These are phyloP conservation scores for Siniperca scherzeri DNA, from an alignment of 2,797 vertebrate genomes.

Conservation along the genomic window DNA sequence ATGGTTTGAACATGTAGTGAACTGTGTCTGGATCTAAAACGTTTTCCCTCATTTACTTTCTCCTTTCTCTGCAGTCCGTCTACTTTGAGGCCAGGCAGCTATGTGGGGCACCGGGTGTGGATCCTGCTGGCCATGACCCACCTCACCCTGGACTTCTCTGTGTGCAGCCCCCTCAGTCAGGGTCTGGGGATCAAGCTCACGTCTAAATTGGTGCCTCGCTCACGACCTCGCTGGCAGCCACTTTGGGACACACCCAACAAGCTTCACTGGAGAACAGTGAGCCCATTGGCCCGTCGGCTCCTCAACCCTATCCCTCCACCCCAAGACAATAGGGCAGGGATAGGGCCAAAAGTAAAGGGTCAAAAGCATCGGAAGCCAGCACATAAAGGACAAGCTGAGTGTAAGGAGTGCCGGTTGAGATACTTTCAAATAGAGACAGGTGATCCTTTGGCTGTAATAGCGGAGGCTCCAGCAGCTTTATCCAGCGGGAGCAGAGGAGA, in stretches of 20 bases:
- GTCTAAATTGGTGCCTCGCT: constrained; percentile 79
- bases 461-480: constrained; percentile 65
- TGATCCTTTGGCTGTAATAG: constrained; percentile 62
- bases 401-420: constrained; percentile 79
- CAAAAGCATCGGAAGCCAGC: constrained; percentile 74
- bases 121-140: constrained; percentile 88
- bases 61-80: constrained; percentile 80
- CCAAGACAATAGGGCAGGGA: constrained; percentile 69
- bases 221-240: constrained; percentile 79
- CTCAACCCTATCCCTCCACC: constrained; percentile 73
- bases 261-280: constrained; percentile 84
- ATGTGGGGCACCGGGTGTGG: constrained; percentile 86
- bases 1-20: constrained; percentile 26
- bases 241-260: constrained; percentile 81
- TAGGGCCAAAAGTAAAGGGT: constrained; percentile 69
- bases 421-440: constrained; percentile 69
- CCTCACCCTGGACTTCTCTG: constrained; percentile 87
- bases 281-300: constrained; percentile 77
- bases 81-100: constrained; percentile 81
- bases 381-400: constrained; percentile 72
- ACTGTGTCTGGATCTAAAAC: constrained; percentile 44
- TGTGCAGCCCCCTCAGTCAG: constrained; percentile 84
- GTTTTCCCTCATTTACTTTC: constrained; percentile 48
- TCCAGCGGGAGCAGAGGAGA: constrained; percentile 71
- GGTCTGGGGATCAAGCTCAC: constrained; percentile 81